Percentiles rank a stretch among this genome's conserved stretches.
These are phyloP conservation scores for Apodemia zela DNA, from an alignment of 2,888 invertebrate genomes.

Conservation along the genomic window DNA sequence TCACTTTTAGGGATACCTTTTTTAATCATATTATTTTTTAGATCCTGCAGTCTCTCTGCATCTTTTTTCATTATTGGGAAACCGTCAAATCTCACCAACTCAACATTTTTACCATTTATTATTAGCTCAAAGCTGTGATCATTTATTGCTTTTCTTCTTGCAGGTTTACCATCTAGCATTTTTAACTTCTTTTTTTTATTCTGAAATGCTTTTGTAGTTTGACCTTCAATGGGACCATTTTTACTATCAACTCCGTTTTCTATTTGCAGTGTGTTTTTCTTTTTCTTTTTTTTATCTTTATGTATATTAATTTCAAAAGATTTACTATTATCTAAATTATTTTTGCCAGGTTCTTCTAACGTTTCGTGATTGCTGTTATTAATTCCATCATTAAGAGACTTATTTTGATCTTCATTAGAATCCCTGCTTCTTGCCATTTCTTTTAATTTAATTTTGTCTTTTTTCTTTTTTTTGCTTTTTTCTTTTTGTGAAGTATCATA, in stretches of 20 bases:
- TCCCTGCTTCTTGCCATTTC: neutral
- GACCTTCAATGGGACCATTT: neutral
- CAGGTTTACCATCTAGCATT: constrained; percentile 46
- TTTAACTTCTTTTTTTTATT: constrained; percentile 32
- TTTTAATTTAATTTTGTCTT: neutral
- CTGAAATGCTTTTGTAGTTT: neutral
- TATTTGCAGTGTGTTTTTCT: constrained; percentile 23
- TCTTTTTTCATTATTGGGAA: constrained; percentile 87
- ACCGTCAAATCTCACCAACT: constrained; percentile 83
- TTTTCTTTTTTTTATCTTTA: constrained; percentile 38
- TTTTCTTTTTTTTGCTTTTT: neutral
- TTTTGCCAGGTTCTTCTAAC: constrained; percentile 21
- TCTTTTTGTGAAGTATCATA: neutral
- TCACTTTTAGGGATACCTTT: constrained; percentile 85
- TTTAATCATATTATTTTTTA: constrained; percentile 83
- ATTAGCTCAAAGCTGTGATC: constrained; percentile 74
- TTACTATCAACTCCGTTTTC: neutral
- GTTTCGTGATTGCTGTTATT: neutral
- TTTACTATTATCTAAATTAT: constrained; percentile 23
- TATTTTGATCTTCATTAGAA: neutral
- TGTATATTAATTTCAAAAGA: constrained; percentile 28
- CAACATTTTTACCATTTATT: constrained; percentile 83
- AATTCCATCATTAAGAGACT: neutral
- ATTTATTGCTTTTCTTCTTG: constrained; percentile 65
- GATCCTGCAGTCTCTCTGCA: constrained; percentile 81